Evolutionary conservation across 35 echinoderm and acorn worm genomes (phyloP).

Genomic region (Patiria miniata): DNA sequence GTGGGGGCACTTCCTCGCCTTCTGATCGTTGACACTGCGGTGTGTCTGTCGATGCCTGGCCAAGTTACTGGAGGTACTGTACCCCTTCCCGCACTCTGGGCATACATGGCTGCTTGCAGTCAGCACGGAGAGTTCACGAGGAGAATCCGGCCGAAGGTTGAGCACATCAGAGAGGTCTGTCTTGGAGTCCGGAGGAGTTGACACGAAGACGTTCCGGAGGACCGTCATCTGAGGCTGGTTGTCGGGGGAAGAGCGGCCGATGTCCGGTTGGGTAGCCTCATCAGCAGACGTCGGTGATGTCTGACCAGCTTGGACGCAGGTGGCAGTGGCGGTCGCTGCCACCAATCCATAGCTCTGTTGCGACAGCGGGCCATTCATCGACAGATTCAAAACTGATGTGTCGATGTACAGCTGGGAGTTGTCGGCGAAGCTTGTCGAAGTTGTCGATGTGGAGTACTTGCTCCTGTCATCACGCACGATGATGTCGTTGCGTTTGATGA

Average conservation of each 20-base stretch:
- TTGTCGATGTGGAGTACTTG: background rate
- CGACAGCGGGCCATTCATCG: background rate
- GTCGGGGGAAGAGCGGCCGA: conserved; percentile 1
- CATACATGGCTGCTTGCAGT: conserved; percentile 70
- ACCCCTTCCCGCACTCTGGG: conserved; percentile 93
- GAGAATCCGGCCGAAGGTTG: conserved; percentile 40
- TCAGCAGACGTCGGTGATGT: conserved; percentile 33
- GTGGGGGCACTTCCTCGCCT: conserved; percentile 92
- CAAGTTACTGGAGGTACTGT: conserved; percentile 97
- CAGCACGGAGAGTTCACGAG: background rate
- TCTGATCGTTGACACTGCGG: conserved; percentile 94
- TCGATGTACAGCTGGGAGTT: conserved; percentile 5
- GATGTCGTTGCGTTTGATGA: conserved; percentile 25
- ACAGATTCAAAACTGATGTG: conserved; percentile 4
- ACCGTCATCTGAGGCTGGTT: conserved; percentile 19
- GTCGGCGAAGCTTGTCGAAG: background rate
- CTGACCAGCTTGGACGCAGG: background rate
- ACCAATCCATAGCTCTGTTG: conserved; percentile 25
- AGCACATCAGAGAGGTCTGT: background rate
- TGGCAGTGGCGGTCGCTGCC: conserved; percentile 27
- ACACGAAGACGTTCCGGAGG: conserved; percentile 32
- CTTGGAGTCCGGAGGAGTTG: conserved; percentile 22
- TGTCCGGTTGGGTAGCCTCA: conserved; percentile 14
- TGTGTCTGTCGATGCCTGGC: conserved; percentile 97
- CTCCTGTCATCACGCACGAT: background rate